Conservation (phyloP, 1,140 invertebrate species). For the Musca domestica region DNA sequence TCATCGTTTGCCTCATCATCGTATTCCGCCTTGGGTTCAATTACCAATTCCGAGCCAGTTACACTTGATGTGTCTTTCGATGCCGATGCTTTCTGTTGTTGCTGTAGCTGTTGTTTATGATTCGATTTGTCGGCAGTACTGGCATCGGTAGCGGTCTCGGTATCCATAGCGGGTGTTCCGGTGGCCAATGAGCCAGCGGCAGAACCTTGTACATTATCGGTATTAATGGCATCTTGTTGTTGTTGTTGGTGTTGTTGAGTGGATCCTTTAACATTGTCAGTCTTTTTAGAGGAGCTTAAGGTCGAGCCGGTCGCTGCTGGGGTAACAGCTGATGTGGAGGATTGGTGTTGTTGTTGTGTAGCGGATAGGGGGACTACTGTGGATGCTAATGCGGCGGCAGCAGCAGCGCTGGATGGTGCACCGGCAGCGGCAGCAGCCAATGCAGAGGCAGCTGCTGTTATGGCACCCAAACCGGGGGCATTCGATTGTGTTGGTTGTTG, state of each 20-base stretch:
- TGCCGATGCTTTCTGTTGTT: neutral
- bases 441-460: conserved; percentile 53
- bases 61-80: conserved; percentile 8
- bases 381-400: conserved; percentile 30
- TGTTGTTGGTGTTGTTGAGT: conserved; percentile 38
- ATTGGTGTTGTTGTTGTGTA: conserved; percentile 40
- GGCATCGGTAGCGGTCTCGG: neutral
- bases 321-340: conserved; percentile 13
- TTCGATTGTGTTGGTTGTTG: conserved; percentile 56
- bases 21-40: conserved; percentile 76
- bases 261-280: conserved; percentile 52
- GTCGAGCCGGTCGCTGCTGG: conserved; percentile 34
- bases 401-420: conserved; percentile 19
- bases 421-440: conserved; percentile 45
- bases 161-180: conserved; percentile 29
- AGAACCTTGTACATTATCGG: conserved; percentile 47
- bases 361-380: conserved; percentile 33
- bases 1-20: conserved; percentile 71
- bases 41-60: conserved; percentile 56
- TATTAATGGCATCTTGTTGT: conserved; percentile 51
- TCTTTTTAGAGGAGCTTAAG: conserved; percentile 55
- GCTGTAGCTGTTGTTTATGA: conserved; percentile 28
- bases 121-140: conserved; percentile 28
- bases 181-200: conserved; percentile 27
- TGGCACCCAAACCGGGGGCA: conserved; percentile 31